Conservation (phyloP, 2,113 vertebrate species). For the Ciconia maguari region DNA sequence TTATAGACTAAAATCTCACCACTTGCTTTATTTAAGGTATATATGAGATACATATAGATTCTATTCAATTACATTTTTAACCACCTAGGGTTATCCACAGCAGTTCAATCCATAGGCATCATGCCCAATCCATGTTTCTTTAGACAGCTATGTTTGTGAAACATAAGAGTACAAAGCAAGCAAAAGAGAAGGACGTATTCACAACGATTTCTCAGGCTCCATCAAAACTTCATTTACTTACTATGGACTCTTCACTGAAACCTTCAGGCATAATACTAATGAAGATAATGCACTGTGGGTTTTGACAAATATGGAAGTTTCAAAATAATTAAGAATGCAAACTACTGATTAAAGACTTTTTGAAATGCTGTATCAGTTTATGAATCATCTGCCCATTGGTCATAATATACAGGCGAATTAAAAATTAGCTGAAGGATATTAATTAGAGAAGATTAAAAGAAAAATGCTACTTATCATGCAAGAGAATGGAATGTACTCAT, state of each 20-base stretch:
- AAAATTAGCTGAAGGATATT: conserved; percentile 54
- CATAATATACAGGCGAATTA: conserved; percentile 24
- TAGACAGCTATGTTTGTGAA: neutral
- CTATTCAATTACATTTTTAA: neutral
- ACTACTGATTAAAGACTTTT: conserved; percentile 53
- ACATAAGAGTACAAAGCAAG: neutral
- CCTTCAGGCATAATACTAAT: conserved; percentile 42
- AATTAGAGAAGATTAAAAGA: conserved; percentile 64
- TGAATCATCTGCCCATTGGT: conserved; percentile 59
- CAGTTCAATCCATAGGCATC: neutral
- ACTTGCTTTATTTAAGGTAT: neutral
- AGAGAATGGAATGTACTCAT: neutral
- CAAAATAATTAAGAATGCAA: conserved; percentile 66
- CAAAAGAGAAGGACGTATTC: neutral
- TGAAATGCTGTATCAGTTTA: conserved; percentile 34
- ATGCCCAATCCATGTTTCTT: neutral
- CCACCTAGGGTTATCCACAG: neutral
- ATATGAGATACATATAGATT: neutral
- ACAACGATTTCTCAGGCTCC: neutral
- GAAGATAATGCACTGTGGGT: conserved; percentile 30
- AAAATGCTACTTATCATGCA: neutral
- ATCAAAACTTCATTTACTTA: neutral
- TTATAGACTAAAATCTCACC: neutral
- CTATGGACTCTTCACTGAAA: neutral
- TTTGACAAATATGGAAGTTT: conserved; percentile 49